A percentile compares a stretch with the other conserved stretches of the same genome.
Evolutionary conservation across 2,888 invertebrate species (phyloP).

Genomic region (Sinohyriopsis cumingii): DNA sequence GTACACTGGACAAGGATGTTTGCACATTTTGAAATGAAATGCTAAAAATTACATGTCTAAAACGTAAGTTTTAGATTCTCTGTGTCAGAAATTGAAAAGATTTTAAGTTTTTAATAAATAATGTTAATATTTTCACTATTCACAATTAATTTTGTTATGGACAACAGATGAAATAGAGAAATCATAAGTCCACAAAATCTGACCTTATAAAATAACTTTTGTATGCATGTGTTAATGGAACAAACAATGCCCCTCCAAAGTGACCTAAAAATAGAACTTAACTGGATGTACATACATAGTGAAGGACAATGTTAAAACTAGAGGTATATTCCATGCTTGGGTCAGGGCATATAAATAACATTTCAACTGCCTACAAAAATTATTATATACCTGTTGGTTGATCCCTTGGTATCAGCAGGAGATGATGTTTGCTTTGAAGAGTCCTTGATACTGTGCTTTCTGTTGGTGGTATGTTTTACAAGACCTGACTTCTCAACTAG

Average conservation of each 20-base stretch:
- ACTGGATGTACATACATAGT: too few relatives aligned
- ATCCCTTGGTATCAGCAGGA: constrained; percentile 47
- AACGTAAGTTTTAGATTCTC: background rate
- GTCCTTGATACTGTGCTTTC: constrained; percentile 51
- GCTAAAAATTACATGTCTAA: background rate
- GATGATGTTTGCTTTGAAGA: constrained; percentile 33
- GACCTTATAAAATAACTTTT: too few relatives aligned
- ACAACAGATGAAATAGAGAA: too few relatives aligned
- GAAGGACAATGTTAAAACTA: too few relatives aligned
- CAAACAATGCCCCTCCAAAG: too few relatives aligned
- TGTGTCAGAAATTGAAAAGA: background rate
- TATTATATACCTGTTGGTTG: constrained; percentile 57
- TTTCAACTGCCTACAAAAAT: too few relatives aligned
- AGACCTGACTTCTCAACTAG: constrained; percentile 91
- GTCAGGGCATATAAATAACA: too few relatives aligned
- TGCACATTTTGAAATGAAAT: background rate
- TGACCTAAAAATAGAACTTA: too few relatives aligned
- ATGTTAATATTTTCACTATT: background rate
- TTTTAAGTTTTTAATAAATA: background rate
- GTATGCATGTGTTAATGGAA: too few relatives aligned
- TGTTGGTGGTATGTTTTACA: constrained; percentile 75
- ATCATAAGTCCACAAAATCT: too few relatives aligned
- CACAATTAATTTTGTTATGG: too few relatives aligned
- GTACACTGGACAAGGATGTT: background rate
- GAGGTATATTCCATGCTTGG: too few relatives aligned